Evolutionary conservation across 2,888 invertebrate genomes (phyloP).

Genomic region (Agonopterix alstromeriana): DNA sequence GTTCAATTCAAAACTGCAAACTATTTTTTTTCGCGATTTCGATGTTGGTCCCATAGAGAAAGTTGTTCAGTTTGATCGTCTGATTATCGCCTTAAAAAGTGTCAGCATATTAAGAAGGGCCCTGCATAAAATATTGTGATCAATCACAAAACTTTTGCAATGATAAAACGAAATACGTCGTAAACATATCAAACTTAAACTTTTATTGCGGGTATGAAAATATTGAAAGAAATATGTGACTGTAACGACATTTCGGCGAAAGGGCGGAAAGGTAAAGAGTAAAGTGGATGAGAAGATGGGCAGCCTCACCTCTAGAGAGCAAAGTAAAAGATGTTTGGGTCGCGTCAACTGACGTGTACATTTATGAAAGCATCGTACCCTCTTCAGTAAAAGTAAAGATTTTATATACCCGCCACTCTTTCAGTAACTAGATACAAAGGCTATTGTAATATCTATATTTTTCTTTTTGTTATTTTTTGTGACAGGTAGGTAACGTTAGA

Average conservation of each 20-base stretch:
- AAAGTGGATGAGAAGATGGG: slow-evolving; percentile 54
- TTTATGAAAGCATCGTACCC: slow-evolving; percentile 51
- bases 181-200: slow-evolving; percentile 10
- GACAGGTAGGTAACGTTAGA: neutral
- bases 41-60: too few species aligned
- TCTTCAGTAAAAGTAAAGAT: slow-evolving; percentile 32
- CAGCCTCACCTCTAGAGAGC: slow-evolving; percentile 50
- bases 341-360: slow-evolving; percentile 53
- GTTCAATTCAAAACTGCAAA: neutral
- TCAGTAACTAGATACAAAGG: slow-evolving; percentile 25
- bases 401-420: slow-evolving; percentile 33
- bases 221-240: slow-evolving; percentile 32
- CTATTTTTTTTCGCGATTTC: too few species aligned
- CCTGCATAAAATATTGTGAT: too few species aligned
- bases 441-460: slow-evolving; percentile 5
- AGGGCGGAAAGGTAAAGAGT: slow-evolving; percentile 39
- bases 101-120: too few species aligned
- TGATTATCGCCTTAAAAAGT: neutral
- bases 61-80: too few species aligned
- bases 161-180: slow-evolving; percentile 9
- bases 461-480: neutral
- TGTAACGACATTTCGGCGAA: slow-evolving; percentile 31
- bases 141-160: slow-evolving; percentile 17
- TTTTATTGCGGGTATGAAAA: slow-evolving; percentile 19
- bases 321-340: slow-evolving; percentile 59